A percentile compares a stretch with the other conserved stretches of the same genome.
Conservation (phyloP, 2,113 vertebrate genomes). For the Megaceryle maxima region DNA sequence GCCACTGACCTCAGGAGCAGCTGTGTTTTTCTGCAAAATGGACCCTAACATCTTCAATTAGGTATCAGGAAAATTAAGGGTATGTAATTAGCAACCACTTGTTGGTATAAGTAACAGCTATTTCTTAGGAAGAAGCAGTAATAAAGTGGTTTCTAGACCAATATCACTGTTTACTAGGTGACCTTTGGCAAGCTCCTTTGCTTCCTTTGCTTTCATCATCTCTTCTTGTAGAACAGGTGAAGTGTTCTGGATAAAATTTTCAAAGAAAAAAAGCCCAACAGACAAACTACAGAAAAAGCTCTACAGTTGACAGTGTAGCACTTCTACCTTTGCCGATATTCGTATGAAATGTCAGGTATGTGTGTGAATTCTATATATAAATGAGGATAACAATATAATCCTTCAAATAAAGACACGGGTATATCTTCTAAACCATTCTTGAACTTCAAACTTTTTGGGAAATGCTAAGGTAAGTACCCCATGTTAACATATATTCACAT, state of each 20-base stretch:
- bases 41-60: neutral
- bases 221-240: neutral
- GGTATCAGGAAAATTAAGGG: neutral
- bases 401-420: no score
- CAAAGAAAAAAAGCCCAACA: no score
- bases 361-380: no score
- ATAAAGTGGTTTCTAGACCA: neutral
- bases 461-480: neutral
- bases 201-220: neutral
- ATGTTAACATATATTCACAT: neutral
- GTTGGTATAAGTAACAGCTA: neutral
- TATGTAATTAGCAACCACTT: neutral
- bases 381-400: no score
- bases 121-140: neutral
- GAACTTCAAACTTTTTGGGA: neutral
- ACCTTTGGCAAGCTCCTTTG: neutral
- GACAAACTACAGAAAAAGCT: neutral
- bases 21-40: neutral
- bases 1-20: neutral
- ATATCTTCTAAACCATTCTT: no score
- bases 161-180: neutral
- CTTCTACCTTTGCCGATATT: neutral
- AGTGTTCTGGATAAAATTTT: neutral
- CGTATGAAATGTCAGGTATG: neutral
- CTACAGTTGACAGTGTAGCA: neutral